Evolutionary conservation across 2,797 vertebrate genomes (phyloP).

Genomic region (Fundulus diaphanus): DNA sequence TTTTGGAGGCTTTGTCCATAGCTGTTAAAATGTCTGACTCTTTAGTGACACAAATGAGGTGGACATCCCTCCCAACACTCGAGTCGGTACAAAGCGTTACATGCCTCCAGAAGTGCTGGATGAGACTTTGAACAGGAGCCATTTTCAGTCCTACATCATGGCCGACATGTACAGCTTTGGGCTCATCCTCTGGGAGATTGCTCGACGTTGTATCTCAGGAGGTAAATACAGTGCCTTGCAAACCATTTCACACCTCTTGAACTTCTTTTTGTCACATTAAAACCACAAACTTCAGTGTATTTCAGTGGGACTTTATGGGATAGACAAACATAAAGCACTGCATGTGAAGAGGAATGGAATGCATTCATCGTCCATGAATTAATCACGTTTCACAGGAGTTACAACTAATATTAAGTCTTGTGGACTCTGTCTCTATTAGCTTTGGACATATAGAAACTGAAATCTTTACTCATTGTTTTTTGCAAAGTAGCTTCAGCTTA

Average conservation of each 20-base stretch:
- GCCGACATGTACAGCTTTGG: slow-evolving; percentile 99
- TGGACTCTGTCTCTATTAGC: neutral
- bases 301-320: neutral
- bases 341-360: neutral
- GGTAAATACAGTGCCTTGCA: slow-evolving; percentile 75
- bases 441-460: neutral
- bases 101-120: slow-evolving; percentile 98
- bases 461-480: neutral
- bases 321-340: neutral
- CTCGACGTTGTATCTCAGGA: slow-evolving; percentile 93
- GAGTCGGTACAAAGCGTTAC: slow-evolving; percentile 96
- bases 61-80: slow-evolving; percentile 94
- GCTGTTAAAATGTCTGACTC: slow-evolving; percentile 12
- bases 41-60: slow-evolving; percentile 95
- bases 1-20: neutral
- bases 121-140: slow-evolving; percentile 92
- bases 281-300: neutral
- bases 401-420: neutral
- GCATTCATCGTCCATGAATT: neutral
- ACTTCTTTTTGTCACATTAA: neutral
- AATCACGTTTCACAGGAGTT: neutral
- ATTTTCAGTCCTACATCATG: slow-evolving; percentile 98
- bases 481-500: neutral
- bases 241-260: neutral
- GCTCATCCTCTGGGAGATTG: slow-evolving; percentile 97